phyloP scores from a whole-genome alignment of 2,113 vertebrate genomes.

The Scopus umbretta region DNA sequence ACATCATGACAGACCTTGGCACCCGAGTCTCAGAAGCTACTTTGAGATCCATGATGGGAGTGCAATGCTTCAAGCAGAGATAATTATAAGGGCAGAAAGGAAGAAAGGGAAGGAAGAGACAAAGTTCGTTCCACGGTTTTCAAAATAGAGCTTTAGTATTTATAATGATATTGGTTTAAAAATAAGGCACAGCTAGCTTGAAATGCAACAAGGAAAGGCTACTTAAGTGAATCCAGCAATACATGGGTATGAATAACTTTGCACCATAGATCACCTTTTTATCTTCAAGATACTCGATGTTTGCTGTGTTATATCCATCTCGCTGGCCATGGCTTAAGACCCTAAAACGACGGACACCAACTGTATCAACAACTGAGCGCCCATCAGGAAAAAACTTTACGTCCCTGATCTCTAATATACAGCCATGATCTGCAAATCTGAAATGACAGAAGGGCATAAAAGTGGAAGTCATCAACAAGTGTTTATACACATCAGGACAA shows the following conservation, averaged over 20 bases:
- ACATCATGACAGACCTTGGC: not conserved
- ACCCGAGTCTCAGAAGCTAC: not conserved
- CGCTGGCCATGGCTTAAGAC: constrained; percentile 86
- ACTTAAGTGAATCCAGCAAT: constrained; percentile 56
- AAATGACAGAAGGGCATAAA: constrained; percentile 58
- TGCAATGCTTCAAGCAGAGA: not conserved
- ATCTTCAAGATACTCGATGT: constrained; percentile 91
- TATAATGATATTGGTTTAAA: constrained; percentile 7
- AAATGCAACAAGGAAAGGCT: constrained; percentile 49
- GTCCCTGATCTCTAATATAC: constrained; percentile 89
- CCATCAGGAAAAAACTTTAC: constrained; percentile 91
- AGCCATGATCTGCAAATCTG: constrained; percentile 89
- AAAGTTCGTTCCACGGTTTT: constrained; percentile 26
- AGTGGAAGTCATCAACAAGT: constrained; percentile 36
- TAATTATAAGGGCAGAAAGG: not conserved
- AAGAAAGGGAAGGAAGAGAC: constrained; percentile 20
- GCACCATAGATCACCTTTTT: constrained; percentile 78
- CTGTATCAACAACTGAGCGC: constrained; percentile 86
- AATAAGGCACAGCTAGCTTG: constrained; percentile 48
- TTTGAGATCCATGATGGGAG: not conserved
- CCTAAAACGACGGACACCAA: constrained; percentile 84
- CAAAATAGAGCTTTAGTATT: constrained; percentile 21
- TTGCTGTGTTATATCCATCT: constrained; percentile 93
- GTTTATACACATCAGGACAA: constrained; percentile 55
- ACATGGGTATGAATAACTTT: constrained; percentile 61